Evolutionary conservation across 2,888 invertebrate genomes (phyloP).

Genomic region (Heliconius ismenius): DNA sequence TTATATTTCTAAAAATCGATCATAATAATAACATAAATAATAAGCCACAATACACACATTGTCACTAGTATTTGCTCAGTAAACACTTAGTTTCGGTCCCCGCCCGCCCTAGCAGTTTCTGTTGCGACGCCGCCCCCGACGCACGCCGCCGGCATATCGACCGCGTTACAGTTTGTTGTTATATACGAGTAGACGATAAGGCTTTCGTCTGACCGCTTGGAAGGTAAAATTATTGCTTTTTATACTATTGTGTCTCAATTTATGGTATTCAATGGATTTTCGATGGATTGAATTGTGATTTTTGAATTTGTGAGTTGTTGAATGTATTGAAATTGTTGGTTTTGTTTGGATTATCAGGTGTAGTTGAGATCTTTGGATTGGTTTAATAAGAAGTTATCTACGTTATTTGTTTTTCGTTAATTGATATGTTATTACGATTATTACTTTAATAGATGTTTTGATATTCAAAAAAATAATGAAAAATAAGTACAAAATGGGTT

Average conservation of each 20-base stretch:
- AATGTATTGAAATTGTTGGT: neutral
- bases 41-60: slow-evolving; percentile 31
- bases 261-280: neutral
- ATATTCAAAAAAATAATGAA: neutral
- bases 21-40: slow-evolving; percentile 25
- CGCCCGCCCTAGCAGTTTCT: slow-evolving; percentile 66
- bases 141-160: slow-evolving; percentile 61
- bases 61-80: slow-evolving; percentile 42
- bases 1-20: neutral
- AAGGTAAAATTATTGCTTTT: slow-evolving; percentile 15
- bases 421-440: neutral
- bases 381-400: neutral
- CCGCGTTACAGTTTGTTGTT: slow-evolving; percentile 59
- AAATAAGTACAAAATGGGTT: neutral
- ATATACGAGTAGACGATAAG: slow-evolving; percentile 42
- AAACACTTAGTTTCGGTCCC: slow-evolving; percentile 47
- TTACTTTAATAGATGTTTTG: neutral
- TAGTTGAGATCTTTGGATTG: neutral
- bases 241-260: neutral
- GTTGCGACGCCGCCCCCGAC: slow-evolving; percentile 55
- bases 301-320: neutral
- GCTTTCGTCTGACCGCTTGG: slow-evolving; percentile 34
- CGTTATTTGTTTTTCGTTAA: too few relatives aligned
- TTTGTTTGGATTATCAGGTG: neutral
- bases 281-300: neutral